A percentile compares a stretch with the other conserved stretches of the same genome.
phyloP scores from a whole-genome alignment of 2,797 vertebrate genomes.

The Acrossocheilus fasciatus region DNA sequence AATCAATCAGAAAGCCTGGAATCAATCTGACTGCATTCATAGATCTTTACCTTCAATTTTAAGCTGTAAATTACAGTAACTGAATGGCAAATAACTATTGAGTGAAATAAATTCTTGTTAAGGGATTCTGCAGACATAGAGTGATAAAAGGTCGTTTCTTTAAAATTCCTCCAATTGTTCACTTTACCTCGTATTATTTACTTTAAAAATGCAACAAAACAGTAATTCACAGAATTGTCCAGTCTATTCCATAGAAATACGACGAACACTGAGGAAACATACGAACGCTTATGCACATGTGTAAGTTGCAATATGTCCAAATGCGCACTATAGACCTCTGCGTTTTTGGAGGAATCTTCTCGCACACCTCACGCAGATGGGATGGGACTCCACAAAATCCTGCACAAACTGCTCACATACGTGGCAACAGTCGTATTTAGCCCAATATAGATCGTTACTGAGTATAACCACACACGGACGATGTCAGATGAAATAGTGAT shows the following conservation, averaged over 20 bases:
- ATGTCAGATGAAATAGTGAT: slow-evolving; percentile 22
- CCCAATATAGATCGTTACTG: not conserved
- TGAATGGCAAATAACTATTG: not conserved
- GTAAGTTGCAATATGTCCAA: not conserved
- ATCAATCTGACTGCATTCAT: not conserved
- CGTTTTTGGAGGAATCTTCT: slow-evolving; percentile 34
- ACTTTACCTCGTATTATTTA: not conserved
- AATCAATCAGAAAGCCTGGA: not conserved
- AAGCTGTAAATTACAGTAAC: not conserved
- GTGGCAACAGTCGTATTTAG: slow-evolving; percentile 5
- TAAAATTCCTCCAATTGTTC: not conserved
- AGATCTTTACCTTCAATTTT: not conserved
- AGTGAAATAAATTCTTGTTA: not conserved
- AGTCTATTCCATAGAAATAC: not conserved
- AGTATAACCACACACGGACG: not conserved
- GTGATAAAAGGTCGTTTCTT: not conserved
- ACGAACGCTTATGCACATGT: not conserved
- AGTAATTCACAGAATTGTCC: not conserved
- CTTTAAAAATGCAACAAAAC: not conserved
- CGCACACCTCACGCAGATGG: slow-evolving; percentile 16
- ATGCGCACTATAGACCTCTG: slow-evolving; percentile 37
- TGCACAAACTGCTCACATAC: slow-evolving; percentile 35
- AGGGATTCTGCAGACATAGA: not conserved
- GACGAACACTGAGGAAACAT: not conserved
- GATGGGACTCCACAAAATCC: slow-evolving; percentile 44